Evolutionary conservation across 2,888 invertebrate genomes (phyloP).

Genomic region (Drosophila peninsularis): DNA sequence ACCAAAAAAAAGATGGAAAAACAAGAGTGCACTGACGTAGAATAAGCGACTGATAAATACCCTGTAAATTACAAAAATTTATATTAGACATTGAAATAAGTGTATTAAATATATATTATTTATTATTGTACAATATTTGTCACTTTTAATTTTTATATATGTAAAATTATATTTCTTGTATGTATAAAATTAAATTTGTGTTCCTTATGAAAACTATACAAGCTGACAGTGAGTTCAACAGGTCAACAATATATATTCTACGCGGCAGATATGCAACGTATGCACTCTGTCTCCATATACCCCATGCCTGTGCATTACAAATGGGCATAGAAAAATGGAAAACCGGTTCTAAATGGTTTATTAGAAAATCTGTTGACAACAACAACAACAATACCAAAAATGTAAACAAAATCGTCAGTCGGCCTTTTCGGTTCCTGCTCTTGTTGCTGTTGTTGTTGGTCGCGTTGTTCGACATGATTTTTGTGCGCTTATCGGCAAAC

Average conservation of each 20-base stretch:
- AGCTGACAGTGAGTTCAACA: not conserved
- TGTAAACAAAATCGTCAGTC: conserved; percentile 73
- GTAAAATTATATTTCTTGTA: not conserved
- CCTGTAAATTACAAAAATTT: not conserved
- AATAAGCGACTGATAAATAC: not conserved
- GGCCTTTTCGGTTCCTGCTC: conserved; percentile 34
- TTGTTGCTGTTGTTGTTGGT: conserved; percentile 34
- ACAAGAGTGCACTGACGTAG: not conserved
- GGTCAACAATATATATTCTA: not conserved
- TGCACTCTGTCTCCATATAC: not conserved
- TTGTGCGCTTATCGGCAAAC: conserved; percentile 60
- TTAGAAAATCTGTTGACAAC: conserved; percentile 73
- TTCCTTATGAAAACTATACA: too few relatives aligned
- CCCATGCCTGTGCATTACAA: not conserved
- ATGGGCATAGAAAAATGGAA: conserved; percentile 36
- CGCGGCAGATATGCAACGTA: too few relatives aligned
- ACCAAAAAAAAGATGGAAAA: conserved; percentile 50
- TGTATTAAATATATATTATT: not conserved
- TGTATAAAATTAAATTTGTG: not conserved
- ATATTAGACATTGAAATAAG: not conserved
- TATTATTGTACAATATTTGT: not conserved
- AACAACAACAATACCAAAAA: conserved; percentile 52
- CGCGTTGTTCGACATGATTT: conserved; percentile 57
- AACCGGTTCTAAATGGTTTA: conserved; percentile 77
- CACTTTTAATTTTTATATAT: not conserved